Evolutionary conservation across 2,888 invertebrate genomes (phyloP).

Genomic region (Capitulum mitella): DNA sequence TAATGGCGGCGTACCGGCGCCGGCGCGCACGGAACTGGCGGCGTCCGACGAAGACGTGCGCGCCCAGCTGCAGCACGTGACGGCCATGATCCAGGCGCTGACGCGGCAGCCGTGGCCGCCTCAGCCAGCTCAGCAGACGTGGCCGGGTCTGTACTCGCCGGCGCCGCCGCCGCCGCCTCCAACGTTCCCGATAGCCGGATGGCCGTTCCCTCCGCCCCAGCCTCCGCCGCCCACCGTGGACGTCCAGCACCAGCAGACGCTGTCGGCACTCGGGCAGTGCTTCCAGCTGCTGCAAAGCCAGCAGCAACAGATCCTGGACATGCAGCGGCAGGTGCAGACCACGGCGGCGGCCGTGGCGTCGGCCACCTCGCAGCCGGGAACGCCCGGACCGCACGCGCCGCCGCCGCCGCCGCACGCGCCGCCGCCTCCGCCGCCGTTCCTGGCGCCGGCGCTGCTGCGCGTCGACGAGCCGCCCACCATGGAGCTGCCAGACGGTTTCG

Average conservation of each 20-base stretch:
- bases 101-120: neutral
- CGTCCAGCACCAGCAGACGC: neutral
- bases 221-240: neutral
- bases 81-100: neutral
- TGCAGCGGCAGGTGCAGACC: slow-evolving; percentile 3
- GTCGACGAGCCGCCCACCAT: neutral
- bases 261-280: slow-evolving; percentile 11
- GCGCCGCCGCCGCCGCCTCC: neutral
- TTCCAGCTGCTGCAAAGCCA: slow-evolving; percentile 6
- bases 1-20: neutral
- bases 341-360: neutral
- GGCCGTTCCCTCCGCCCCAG: neutral
- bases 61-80: slow-evolving; percentile 8
- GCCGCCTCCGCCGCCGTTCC: neutral
- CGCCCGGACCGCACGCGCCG: neutral
- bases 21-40: neutral
- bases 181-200: neutral
- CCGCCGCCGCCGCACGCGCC: too few species aligned
- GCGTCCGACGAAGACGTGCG: neutral
- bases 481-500: neutral
- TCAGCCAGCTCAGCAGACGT: neutral
- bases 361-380: neutral
- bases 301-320: neutral
- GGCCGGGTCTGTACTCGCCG: neutral
- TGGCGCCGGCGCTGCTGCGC: neutral